Evolutionary conservation across 2,888 invertebrate genomes (phyloP), one percentile per base, ranked within the genome.

Genomic region (Lordiphosa fenestrarum): DNA sequence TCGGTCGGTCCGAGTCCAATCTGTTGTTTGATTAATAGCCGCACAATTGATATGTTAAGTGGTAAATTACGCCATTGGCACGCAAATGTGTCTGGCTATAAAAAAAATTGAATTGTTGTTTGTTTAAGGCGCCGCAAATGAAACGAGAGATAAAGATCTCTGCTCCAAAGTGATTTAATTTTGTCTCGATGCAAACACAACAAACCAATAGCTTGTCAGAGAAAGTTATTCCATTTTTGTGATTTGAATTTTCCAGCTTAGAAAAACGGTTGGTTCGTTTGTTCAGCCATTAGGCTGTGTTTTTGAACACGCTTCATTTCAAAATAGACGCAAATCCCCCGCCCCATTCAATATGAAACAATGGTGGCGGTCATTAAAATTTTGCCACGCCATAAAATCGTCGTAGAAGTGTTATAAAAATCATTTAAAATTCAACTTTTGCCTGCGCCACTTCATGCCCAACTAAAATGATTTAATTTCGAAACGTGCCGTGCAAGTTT

Each of bases 401-500:
- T 47, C 74, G 44, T 33, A 58, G 52, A 82, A 77, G 84, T 82
- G 84, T 80, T 84, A 84, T 84, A 84, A 80, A 84, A 78, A 69
- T 72, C 82, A 74, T 82, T 82, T 78, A 71, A 73, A 69, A 73
- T 66, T 50, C 19, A 37, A 65, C 47, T 64, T 30, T 40, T 52
- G 60, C 30, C 30, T 30, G 30, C 30, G 30, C 30, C 7, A 30
- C 23, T 30, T 30, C 42, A 71, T 73, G 81, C 83, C 68, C 84
- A 85, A 75, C 76, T 85, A 70, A 86, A 85, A 86, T 87, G 85
- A 85, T 87, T 85, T 86, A 85, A 86, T 85, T 85, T 77, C 87
- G 73, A 80, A 85, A 85, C 86, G 85, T 85, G 85, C 72, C 80
- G 62, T 52, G 76, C 66, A 71, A 65, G 57, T 65, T 81, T 85